These are phyloP conservation scores for Crotalus viridis DNA, from an alignment of 2,113 vertebrate genomes.

Conservation along the genomic window DNA sequence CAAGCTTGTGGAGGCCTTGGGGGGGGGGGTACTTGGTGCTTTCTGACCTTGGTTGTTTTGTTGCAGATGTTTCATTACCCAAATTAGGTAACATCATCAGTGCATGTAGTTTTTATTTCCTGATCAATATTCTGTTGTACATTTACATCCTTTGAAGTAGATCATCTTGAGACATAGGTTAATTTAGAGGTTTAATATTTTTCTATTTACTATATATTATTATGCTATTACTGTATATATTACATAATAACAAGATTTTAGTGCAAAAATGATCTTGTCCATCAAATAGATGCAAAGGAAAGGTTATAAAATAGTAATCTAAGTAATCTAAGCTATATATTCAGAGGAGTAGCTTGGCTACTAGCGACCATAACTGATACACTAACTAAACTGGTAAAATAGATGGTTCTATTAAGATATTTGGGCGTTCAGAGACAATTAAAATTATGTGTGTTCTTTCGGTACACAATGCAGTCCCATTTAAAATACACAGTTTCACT, in stretches of 20 bases:
- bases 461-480: neutral
- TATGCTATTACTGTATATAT: too few relatives aligned
- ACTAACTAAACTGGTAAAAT: neutral
- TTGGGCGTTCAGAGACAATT: neutral
- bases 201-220: too few relatives aligned
- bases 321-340: neutral
- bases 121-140: neutral
- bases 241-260: too few relatives aligned
- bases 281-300: too few relatives aligned
- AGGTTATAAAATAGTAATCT: too few relatives aligned
- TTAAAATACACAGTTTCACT: too few relatives aligned
- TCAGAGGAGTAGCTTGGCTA: neutral
- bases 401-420: neutral
- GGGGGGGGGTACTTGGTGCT: too few relatives aligned
- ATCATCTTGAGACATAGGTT: neutral
- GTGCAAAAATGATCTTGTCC: too few relatives aligned
- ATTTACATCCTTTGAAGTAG: neutral
- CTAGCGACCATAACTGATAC: neutral
- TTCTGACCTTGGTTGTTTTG: too few relatives aligned
- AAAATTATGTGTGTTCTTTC: neutral
- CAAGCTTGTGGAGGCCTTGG: neutral
- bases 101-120: neutral
- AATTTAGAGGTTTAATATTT: too few relatives aligned
- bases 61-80: too few relatives aligned
- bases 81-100: too few relatives aligned